Evolutionary conservation across 2,888 invertebrate species (phyloP).

Genomic region (Ophion obscuratus): DNA sequence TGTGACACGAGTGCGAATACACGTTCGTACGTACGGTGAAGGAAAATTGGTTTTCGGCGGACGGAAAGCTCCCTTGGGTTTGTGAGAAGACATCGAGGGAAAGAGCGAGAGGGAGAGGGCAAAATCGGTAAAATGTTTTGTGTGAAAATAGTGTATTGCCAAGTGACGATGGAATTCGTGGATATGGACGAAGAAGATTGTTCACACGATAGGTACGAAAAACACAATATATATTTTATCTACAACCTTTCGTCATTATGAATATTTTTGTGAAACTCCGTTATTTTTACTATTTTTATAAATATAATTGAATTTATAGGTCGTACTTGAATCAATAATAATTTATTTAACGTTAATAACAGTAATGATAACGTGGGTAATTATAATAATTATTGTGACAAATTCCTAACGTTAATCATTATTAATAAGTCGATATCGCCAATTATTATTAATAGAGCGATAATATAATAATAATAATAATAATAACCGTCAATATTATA

Average conservation of each 20-base stretch:
- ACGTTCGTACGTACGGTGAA: too few species aligned
- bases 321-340: too few species aligned
- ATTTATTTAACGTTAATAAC: too few species aligned
- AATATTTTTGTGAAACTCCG: neutral
- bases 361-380: too few species aligned
- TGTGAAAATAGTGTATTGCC: conserved; percentile 81
- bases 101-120: neutral
- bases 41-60: neutral
- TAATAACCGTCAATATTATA: too few species aligned
- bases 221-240: neutral
- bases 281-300: neutral
- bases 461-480: too few species aligned
- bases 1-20: neutral
- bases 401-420: too few species aligned
- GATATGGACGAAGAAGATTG: conserved; percentile 62
- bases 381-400: too few species aligned
- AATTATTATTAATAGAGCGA: too few species aligned
- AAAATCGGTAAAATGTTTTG: conserved; percentile 78
- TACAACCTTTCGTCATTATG: neutral
- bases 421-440: too few species aligned
- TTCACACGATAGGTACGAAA: conserved; percentile 54
- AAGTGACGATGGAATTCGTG: conserved; percentile 81
- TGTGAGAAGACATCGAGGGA: neutral
- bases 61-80: neutral
- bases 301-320: too few species aligned